Evolutionary conservation across 1,140 invertebrate species (phyloP).

Genomic region (Macrosteles quadrilineatus): DNA sequence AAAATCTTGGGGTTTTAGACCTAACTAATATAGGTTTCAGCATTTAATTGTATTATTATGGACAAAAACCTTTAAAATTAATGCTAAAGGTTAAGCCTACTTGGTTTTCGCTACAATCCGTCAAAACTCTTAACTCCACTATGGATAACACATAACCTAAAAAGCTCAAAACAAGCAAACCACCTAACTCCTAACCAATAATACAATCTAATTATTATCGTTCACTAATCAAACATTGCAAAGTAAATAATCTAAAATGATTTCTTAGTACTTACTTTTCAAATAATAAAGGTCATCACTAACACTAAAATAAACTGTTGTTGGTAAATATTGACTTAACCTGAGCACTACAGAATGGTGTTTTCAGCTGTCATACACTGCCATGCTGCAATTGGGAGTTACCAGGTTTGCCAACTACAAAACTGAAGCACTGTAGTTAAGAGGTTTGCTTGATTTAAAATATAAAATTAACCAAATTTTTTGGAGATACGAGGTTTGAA

Average conservation of each 20-base stretch:
- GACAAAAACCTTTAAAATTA: neutral
- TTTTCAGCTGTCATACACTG: slow-evolving; percentile 5
- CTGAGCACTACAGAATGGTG: neutral
- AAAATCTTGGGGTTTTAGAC: neutral
- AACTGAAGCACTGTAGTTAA: slow-evolving; percentile 5
- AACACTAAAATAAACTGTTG: no score
- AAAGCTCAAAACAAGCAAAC: slow-evolving; percentile 14
- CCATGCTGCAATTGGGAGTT: slow-evolving; percentile 4
- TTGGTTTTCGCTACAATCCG: neutral
- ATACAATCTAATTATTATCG: neutral
- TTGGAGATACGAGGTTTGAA: slow-evolving; percentile 5
- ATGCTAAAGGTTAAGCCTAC: neutral
- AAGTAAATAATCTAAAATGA: neutral
- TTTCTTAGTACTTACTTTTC: slow-evolving; percentile 19
- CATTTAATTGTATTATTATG: neutral
- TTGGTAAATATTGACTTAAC: neutral
- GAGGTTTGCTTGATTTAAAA: neutral
- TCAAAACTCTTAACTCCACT: slow-evolving; percentile 7
- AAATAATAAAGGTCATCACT: neutral
- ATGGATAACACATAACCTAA: neutral
- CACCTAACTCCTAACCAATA: slow-evolving; percentile 16
- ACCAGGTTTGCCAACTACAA: slow-evolving; percentile 21
- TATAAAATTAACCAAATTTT: neutral
- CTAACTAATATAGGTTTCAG: neutral
- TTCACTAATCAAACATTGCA: slow-evolving; percentile 2